Percentiles rank a stretch among this genome's conserved stretches.
Conservation (phyloP, 2,797 vertebrate species). For the Myiotriccus ornatus region DNA sequence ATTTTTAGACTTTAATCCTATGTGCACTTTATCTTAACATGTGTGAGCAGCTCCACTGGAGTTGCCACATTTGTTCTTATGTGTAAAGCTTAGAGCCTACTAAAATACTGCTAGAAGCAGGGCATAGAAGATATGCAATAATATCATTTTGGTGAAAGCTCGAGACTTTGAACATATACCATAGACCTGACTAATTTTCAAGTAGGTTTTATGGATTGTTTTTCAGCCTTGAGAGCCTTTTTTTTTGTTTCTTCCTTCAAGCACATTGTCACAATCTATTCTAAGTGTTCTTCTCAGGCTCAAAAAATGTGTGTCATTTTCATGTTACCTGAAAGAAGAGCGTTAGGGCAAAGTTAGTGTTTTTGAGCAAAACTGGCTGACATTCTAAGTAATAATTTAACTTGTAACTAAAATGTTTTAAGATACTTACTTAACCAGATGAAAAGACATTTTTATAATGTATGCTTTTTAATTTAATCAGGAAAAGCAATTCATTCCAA, state of each 20-base stretch:
- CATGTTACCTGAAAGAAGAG: background rate
- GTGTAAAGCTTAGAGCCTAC: background rate
- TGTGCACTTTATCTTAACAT: background rate
- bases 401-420: constrained; percentile 5
- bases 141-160: background rate
- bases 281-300: background rate
- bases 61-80: background rate
- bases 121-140: background rate
- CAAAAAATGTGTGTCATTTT: background rate
- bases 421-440: background rate
- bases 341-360: background rate
- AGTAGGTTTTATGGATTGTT: background rate
- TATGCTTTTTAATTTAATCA: background rate
- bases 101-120: background rate
- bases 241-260: background rate
- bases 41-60: background rate
- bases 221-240: background rate
- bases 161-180: background rate
- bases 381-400: background rate
- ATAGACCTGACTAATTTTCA: background rate
- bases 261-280: background rate
- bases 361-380: background rate
- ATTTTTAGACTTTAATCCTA: background rate
- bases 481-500: background rate
- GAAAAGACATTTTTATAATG: background rate